Conservation (phyloP, 2,113 vertebrate genomes). For the Melanocharis versteri region DNA sequence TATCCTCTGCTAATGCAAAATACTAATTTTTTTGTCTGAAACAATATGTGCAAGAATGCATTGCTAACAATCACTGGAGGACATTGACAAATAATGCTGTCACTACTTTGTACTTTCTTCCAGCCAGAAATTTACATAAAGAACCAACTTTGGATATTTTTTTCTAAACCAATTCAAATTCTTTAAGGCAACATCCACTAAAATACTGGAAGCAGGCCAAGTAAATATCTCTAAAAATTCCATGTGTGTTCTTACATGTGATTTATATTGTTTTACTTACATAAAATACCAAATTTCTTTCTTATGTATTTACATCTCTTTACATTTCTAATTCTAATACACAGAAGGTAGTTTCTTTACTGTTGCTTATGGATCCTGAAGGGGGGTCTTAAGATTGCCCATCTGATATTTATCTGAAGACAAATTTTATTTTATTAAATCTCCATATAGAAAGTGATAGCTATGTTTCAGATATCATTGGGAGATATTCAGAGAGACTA, state of each 20-base stretch:
- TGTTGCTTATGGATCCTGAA: not conserved
- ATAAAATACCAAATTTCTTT: not conserved
- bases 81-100: constrained; percentile 72
- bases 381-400: not conserved
- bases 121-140: constrained; percentile 48
- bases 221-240: constrained; percentile 4
- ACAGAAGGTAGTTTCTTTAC: not conserved
- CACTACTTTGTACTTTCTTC: constrained; percentile 44
- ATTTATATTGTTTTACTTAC: not conserved
- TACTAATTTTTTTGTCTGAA: constrained; percentile 82
- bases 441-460: not conserved
- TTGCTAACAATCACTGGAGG: constrained; percentile 74
- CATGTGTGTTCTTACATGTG: not conserved
- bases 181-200: not conserved
- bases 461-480: not conserved
- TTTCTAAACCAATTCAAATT: constrained; percentile 5
- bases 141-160: constrained; percentile 20
- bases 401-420: not conserved
- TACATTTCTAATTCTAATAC: not conserved
- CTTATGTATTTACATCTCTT: not conserved
- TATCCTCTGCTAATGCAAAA: constrained; percentile 80
- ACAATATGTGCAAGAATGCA: constrained; percentile 75
- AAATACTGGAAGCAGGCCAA: not conserved
- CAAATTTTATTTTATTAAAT: not conserved
- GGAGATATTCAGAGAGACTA: not conserved